A percentile compares a stretch with the other conserved stretches of the same genome.
Conservation (phyloP, 2,113 vertebrate genomes). For the Mus pahari region DNA sequence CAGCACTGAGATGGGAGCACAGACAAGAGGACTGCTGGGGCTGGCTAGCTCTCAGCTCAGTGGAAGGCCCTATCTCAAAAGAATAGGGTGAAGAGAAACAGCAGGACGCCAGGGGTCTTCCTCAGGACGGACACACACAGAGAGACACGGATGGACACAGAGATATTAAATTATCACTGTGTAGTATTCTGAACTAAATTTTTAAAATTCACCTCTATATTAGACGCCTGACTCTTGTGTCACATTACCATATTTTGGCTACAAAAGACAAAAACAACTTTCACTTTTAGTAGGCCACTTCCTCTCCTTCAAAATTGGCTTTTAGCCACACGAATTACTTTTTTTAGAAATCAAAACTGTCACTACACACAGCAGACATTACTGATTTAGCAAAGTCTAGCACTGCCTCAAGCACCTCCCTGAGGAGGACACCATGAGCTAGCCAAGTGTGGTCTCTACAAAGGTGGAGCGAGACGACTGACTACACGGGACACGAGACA, state of each 20-base stretch:
- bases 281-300: slow-evolving; percentile 58
- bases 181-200: slow-evolving; percentile 44
- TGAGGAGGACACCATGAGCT: neutral
- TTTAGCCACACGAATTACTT: slow-evolving; percentile 14
- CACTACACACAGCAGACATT: neutral
- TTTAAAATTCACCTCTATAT: slow-evolving; percentile 25
- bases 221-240: neutral
- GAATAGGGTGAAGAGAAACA: neutral
- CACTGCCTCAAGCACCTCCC: slow-evolving; percentile 19
- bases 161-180: slow-evolving; percentile 19
- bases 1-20: neutral
- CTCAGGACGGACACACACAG: neutral
- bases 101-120: neutral
- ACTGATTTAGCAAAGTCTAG: neutral
- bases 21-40: neutral
- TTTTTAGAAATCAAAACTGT: slow-evolving; percentile 32
- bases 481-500: neutral
- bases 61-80: neutral
- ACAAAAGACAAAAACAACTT: slow-evolving; percentile 51
- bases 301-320: slow-evolving; percentile 57
- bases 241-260: neutral
- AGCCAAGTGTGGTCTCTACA: neutral
- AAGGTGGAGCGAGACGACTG: neutral
- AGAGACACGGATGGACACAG: no score
- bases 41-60: neutral